Percentiles rank a stretch among this genome's conserved stretches.
Conservation (phyloP, 1,140 invertebrate species). For the Wiebesia pumilae region DNA sequence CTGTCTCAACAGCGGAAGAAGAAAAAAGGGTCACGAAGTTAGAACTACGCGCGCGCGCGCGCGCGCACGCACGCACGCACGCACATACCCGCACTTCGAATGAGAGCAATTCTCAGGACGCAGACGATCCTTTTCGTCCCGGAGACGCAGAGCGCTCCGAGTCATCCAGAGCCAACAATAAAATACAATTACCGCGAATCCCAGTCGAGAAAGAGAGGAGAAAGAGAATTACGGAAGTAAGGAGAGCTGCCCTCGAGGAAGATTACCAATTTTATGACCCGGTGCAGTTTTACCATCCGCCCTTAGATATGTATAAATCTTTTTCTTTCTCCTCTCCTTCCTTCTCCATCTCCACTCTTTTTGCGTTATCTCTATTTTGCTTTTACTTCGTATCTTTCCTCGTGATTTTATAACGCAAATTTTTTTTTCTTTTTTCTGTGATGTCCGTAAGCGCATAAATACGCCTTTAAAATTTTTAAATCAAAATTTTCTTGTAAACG, state of each 20-base stretch:
- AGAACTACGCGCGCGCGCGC: no score
- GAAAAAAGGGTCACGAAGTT: not conserved
- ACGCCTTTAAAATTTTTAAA: conserved; percentile 25
- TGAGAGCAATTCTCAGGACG: conserved; percentile 7
- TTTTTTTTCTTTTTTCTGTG: not conserved
- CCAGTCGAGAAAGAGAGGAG: not conserved
- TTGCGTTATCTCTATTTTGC: not conserved
- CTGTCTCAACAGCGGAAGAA: not conserved
- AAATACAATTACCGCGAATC: conserved; percentile 57
- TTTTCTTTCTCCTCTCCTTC: not conserved
- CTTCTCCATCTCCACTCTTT: not conserved
- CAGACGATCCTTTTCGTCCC: conserved; percentile 2
- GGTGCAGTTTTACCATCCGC: conserved; percentile 30
- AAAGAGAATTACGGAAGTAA: conserved; percentile 23
- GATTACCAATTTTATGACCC: conserved; percentile 52
- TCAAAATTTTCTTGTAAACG: conserved; percentile 6
- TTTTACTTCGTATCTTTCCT: conserved; percentile 31
- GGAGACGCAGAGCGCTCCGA: not conserved
- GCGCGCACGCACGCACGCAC: not conserved
- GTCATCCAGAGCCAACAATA: conserved; percentile 52
- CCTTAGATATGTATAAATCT: conserved; percentile 47
- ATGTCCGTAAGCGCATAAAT: not conserved
- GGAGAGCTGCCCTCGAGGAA: conserved; percentile 46
- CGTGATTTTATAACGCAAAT: conserved; percentile 43
- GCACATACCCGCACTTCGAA: not conserved